Evolutionary conservation across 2,888 invertebrate species (phyloP).

Genomic region (Mythimna pallens): DNA sequence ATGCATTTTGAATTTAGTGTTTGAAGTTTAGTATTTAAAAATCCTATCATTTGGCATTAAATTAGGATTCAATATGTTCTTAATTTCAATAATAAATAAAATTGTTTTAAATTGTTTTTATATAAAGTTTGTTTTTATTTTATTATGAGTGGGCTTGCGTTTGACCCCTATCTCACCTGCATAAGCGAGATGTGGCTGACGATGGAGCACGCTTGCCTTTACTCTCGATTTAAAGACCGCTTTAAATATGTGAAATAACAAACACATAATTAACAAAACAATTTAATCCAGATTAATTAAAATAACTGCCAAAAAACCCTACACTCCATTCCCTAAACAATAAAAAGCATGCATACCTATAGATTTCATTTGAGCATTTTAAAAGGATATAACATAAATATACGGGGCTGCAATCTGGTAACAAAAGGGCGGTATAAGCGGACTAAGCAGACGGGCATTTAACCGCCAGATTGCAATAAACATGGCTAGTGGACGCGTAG

Average conservation of each 20-base stretch:
- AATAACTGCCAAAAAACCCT: slow-evolving; percentile 17
- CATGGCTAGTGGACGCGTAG: slow-evolving; percentile 86
- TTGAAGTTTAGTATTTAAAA: no score
- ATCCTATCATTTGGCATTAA: no score
- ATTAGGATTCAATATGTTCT: no score
- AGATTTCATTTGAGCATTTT: slow-evolving; percentile 59
- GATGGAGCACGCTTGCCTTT: no score
- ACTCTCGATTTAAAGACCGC: no score
- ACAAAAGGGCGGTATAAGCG: slow-evolving; percentile 82
- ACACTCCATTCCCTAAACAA: slow-evolving; percentile 29
- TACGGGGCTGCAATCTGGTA: slow-evolving; percentile 73
- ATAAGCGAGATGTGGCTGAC: no score
- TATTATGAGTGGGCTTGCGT: no score
- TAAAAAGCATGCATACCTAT: slow-evolving; percentile 45
- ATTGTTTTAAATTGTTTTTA: no score
- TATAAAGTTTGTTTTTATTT: no score
- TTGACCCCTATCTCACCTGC: no score
- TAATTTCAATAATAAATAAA: no score
- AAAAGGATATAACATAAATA: slow-evolving; percentile 69
- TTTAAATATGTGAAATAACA: not conserved
- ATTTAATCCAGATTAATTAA: slow-evolving; percentile 4
- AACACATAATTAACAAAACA: not conserved
- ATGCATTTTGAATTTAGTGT: no score
- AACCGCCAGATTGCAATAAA: slow-evolving; percentile 90
- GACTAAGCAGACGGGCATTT: slow-evolving; percentile 86